These are phyloP conservation scores for Megalonaias nervosa DNA, from an alignment of 1,140 invertebrate species.

Conservation along the genomic window DNA sequence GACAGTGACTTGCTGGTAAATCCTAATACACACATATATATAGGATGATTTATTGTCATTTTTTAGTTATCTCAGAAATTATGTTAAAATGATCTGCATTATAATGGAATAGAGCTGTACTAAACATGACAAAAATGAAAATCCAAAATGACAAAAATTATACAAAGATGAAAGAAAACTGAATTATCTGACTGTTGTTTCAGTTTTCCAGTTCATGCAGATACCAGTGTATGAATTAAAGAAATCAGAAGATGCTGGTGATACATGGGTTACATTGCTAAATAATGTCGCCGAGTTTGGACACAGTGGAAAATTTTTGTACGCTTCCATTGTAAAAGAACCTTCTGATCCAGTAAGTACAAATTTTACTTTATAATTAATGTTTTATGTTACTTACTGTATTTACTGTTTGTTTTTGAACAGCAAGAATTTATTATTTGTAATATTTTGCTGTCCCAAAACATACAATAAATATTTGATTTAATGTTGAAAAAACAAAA, in stretches of 20 bases:
- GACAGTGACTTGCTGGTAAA: too few species aligned
- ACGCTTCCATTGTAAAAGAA: constrained; percentile 54
- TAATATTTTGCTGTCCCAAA: too few species aligned
- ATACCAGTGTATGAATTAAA: constrained; percentile 30
- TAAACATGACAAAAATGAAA: too few species aligned
- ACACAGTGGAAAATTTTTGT: constrained; percentile 61
- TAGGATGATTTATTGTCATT: too few species aligned
- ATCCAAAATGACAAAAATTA: too few species aligned
- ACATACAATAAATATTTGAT: too few species aligned
- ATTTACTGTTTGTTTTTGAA: too few species aligned
- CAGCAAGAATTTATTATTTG: too few species aligned
- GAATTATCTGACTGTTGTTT: constrained; percentile 1
- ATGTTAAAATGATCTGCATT: neutral
- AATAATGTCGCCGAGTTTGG: constrained; percentile 55
- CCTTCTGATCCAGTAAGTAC: constrained; percentile 23
- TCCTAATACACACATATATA: too few species aligned
- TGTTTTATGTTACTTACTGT: too few species aligned
- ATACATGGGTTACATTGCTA: constrained; percentile 38
- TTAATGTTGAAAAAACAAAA: too few species aligned
- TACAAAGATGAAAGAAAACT: neutral
- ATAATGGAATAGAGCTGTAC: too few species aligned
- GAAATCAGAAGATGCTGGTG: constrained; percentile 40
- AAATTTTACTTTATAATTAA: neutral
- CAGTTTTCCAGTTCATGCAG: constrained; percentile 20
- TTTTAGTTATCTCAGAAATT: neutral